Evolutionary conservation across 2,888 invertebrate species (phyloP).

Genomic region (Phania funesta): DNA sequence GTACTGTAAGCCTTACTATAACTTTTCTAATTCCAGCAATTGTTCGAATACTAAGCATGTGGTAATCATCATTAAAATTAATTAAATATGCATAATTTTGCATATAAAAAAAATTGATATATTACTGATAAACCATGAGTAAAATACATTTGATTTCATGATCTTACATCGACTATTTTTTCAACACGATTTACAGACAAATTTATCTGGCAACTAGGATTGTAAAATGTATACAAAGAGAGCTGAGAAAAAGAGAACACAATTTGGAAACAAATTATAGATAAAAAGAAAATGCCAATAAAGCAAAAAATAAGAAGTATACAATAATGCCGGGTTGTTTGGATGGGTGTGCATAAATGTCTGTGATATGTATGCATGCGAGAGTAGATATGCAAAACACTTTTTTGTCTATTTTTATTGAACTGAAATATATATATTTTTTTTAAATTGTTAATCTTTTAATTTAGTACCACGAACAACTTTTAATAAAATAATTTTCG

Average conservation of each 20-base stretch:
- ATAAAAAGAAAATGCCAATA: slow-evolving; percentile 47
- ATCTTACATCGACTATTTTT: too few species aligned
- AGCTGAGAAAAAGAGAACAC: not conserved
- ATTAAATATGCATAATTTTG: too few species aligned
- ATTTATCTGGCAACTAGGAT: too few species aligned
- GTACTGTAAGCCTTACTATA: too few species aligned
- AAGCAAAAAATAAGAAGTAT: slow-evolving; percentile 13
- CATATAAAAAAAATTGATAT: too few species aligned
- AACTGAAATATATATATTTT: not conserved
- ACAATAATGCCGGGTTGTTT: slow-evolving; percentile 46
- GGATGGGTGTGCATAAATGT: slow-evolving; percentile 23
- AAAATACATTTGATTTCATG: too few species aligned
- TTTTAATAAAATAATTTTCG: not conserved
- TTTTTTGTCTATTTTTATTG: not conserved
- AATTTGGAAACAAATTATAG: slow-evolving; percentile 29
- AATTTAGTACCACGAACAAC: too few species aligned
- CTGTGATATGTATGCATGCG: slow-evolving; percentile 15
- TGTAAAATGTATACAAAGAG: not conserved
- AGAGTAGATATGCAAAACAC: not conserved
- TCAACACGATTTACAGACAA: too few species aligned
- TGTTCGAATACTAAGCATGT: too few species aligned
- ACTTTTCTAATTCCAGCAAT: too few species aligned
- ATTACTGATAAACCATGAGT: too few species aligned
- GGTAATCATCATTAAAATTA: too few species aligned
- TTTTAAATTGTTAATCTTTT: not conserved